Base-by-base conservation (phyloP, 2,888 invertebrate species). In the Adelphocoris suturalis region DNA sequence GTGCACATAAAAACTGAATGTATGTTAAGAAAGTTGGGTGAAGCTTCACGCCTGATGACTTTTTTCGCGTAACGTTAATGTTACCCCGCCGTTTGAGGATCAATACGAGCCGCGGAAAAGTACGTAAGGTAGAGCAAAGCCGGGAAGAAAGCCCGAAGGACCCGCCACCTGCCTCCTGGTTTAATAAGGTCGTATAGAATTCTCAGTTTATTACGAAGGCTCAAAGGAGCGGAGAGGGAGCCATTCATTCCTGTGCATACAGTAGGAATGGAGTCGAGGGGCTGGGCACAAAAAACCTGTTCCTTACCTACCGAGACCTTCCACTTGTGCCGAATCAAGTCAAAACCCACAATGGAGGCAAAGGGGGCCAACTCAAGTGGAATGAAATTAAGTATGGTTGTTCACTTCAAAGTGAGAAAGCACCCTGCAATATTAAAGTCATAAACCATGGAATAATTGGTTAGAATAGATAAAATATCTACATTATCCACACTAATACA, bases 181-280 rank as follows among this genome's bases (percentile, higher is more conserved):
- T 68, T 68, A 68, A 68, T 68, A 68, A 68, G 68, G 68, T 68
- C 68, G 68, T 68, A 68, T 68, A 68, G 68, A 68, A 68, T 68
- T 68, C 68, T 68, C 27, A 23, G 68, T 68, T 68, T 68, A 68
- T 68, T 68, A 68, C 68, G 68, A 68, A 68, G 68, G 68, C 68
- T 68, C 68, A 68, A 68, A 68, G 68, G 68, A 68, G 68, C 68
- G 68, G 68, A 23, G 23, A 68, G 68, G 68, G 68, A 68, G 68
- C 68, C 68, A 68, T 68, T 68, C 68, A 68, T 68, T 68, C 68
- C 68, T 68, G 23, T 68, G 68, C 68, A 68, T 68, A 68, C 27
- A 68, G 68, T 68, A 23, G 68, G 68, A 68, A 68, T 23, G 23
- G 68, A 68, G 68, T 68, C 23, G 68, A 68, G 68, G 13, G 68